Conservation (phyloP, 2,888 invertebrate genomes). For the Synergus itoensis region DNA sequence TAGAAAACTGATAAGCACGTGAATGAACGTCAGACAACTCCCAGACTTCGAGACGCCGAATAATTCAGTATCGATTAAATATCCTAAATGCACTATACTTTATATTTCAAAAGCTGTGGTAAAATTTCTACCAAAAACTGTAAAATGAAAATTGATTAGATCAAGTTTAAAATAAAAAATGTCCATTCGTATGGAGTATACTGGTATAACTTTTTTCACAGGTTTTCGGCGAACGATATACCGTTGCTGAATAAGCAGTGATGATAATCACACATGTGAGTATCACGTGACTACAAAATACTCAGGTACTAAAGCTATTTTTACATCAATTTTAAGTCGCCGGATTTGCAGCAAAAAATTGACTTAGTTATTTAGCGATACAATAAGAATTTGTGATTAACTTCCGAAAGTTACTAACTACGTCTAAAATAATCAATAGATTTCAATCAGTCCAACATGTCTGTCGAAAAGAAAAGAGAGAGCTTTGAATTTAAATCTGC, state of each 20-base stretch:
- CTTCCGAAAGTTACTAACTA: neutral
- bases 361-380: neutral
- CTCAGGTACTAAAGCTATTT: neutral
- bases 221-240: neutral
- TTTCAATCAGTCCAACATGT: neutral
- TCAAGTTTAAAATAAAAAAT: neutral
- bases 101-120: neutral
- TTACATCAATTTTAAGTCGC: neutral
- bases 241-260: neutral
- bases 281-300: neutral
- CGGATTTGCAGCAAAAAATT: neutral
- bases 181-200: neutral
- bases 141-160: neutral
- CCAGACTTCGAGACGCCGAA: neutral
- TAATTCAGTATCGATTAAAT: neutral
- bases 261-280: neutral
- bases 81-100: neutral
- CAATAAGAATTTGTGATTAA: neutral
- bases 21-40: slow-evolving; percentile 11
- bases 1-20: slow-evolving; percentile 48
- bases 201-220: too few relatives aligned
- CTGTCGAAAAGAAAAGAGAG: neutral
- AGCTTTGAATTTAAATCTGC: neutral
- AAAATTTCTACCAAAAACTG: neutral
- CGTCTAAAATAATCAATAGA: neutral